phyloP scores from a whole-genome alignment of 2,888 invertebrate genomes.

The Megaustenia siamemsis region DNA sequence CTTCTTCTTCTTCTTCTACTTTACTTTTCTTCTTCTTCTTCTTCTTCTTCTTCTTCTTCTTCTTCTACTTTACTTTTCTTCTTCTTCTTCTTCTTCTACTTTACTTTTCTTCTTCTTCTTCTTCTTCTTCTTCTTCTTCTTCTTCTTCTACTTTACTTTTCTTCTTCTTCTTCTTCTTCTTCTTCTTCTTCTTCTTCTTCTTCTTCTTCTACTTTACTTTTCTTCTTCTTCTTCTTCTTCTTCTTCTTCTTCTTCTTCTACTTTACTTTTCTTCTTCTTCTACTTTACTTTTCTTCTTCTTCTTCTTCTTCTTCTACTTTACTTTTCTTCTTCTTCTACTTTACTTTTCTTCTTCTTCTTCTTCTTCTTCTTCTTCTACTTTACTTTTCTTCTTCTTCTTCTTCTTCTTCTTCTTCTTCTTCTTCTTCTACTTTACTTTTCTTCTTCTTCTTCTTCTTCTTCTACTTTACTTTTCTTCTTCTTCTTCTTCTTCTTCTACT shows the following conservation, averaged over 20 bases:
- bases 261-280: neutral
- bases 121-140: neutral
- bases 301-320: neutral
- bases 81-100: neutral
- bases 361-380: neutral
- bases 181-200: neutral
- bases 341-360: neutral
- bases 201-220: conserved; percentile 18
- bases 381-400: neutral
- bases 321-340: conserved; percentile 5
- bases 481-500: no score
- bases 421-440: neutral
- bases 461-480: no score
- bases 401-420: neutral
- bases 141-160: neutral
- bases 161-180: neutral
- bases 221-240: conserved; percentile 32
- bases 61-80: no score
- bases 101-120: neutral
- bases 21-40: no score
- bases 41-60: no score
- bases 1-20: no score
- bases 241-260: conserved; percentile 1
- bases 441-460: neutral
- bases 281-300: neutral